These are phyloP conservation scores for Dromius quadrimaculatus DNA, from an alignment of 2,888 invertebrate genomes.

Conservation along the genomic window DNA sequence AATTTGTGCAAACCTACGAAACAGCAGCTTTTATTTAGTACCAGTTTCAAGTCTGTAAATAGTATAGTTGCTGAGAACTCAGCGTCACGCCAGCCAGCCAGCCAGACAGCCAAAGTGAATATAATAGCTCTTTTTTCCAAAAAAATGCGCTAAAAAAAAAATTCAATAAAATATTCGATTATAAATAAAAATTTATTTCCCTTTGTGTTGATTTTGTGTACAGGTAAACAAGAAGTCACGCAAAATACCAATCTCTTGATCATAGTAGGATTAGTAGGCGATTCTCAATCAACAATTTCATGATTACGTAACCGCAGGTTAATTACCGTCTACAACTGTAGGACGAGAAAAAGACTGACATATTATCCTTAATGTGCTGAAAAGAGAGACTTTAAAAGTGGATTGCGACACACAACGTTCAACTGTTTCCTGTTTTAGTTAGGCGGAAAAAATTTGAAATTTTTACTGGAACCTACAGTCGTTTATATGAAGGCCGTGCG, in stretches of 20 bases:
- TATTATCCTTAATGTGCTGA: not conserved
- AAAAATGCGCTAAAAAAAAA: too few relatives aligned
- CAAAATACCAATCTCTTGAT: conserved; percentile 12
- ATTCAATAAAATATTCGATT: too few relatives aligned
- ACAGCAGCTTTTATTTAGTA: too few relatives aligned
- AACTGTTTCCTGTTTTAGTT: conserved; percentile 28
- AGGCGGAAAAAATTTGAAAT: conserved; percentile 20
- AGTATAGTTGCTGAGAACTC: too few relatives aligned
- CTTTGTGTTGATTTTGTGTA: too few relatives aligned
- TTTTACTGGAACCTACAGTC: conserved; percentile 21
- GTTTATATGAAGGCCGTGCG: conserved; percentile 5
- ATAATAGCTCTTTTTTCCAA: too few relatives aligned
- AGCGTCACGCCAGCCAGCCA: too few relatives aligned
- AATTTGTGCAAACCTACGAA: too few relatives aligned
- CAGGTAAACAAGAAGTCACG: too few relatives aligned
- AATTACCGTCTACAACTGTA: conserved; percentile 38
- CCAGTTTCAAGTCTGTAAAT: too few relatives aligned
- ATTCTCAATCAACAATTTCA: conserved; percentile 32
- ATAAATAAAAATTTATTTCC: too few relatives aligned
- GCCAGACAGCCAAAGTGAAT: too few relatives aligned
- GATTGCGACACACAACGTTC: conserved; percentile 16
- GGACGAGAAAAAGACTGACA: not conserved
- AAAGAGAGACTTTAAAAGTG: conserved; percentile 23
- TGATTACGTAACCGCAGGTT: conserved; percentile 35
- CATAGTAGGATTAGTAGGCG: conserved; percentile 31